phyloP scores from a whole-genome alignment of 2,113 vertebrate species.

The Xenopus borealis region DNA sequence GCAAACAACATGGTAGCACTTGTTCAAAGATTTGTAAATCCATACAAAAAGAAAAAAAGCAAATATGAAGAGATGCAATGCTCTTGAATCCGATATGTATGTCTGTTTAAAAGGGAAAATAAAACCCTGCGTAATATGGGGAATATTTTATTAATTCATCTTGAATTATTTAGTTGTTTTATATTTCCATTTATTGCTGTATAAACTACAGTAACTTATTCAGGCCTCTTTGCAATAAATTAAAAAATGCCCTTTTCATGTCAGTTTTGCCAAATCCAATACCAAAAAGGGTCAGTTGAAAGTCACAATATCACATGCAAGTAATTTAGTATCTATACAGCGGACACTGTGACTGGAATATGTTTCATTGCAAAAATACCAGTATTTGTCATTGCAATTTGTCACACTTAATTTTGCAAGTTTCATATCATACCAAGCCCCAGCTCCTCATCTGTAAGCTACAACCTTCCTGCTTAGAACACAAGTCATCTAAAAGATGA shows the following conservation, averaged over 20 bases:
- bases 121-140: no score
- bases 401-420: constrained; percentile 36
- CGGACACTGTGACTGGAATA: constrained; percentile 5
- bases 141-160: no score
- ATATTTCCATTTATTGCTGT: neutral
- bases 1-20: no score
- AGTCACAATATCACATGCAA: neutral
- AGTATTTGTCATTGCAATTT: constrained; percentile 34
- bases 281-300: neutral
- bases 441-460: constrained; percentile 16
- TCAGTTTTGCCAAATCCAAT: neutral
- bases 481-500: constrained; percentile 34
- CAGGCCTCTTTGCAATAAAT: no score
- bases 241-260: no score
- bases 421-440: constrained; percentile 31
- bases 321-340: neutral
- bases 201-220: no score
- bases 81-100: no score
- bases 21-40: no score
- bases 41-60: no score
- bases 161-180: no score
- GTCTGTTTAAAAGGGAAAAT: no score
- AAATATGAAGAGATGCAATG: no score
- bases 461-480: constrained; percentile 13
- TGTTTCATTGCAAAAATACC: constrained; percentile 12